Conservation (phyloP, 1,140 invertebrate genomes). For the Neodiprion lecontei region DNA sequence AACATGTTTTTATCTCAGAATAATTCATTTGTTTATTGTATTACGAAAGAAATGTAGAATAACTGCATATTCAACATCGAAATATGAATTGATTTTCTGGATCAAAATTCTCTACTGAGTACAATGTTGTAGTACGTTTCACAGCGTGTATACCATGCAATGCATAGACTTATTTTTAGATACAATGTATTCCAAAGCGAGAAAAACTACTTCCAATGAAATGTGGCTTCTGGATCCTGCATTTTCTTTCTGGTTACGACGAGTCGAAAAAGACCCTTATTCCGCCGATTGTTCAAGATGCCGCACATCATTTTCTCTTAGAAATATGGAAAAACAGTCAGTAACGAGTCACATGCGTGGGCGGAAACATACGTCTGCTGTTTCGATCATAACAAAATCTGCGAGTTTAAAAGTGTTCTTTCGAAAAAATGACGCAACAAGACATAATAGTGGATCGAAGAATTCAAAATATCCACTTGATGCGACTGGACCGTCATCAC, state of each 20-base stretch:
- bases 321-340: neutral
- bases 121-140: slow-evolving; percentile 1
- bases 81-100: neutral
- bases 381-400: slow-evolving; percentile 3
- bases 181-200: neutral
- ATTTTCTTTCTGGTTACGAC: neutral
- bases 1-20: neutral
- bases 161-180: neutral
- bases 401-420: neutral
- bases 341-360: slow-evolving; percentile 1
- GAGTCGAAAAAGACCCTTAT: neutral
- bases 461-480: neutral
- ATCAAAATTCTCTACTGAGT: neutral
- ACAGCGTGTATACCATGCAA: neutral
- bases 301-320: neutral
- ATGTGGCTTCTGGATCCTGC: neutral
- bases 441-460: neutral
- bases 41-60: neutral
- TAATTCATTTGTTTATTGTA: neutral
- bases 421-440: neutral
- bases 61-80: neutral
- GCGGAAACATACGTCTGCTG: neutral
- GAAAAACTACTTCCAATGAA: slow-evolving; percentile 2
- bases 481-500: neutral
- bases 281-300: neutral